These are phyloP conservation scores for Orchestia grillus DNA, from an alignment of 1,140 invertebrate species.

Conservation along the genomic window DNA sequence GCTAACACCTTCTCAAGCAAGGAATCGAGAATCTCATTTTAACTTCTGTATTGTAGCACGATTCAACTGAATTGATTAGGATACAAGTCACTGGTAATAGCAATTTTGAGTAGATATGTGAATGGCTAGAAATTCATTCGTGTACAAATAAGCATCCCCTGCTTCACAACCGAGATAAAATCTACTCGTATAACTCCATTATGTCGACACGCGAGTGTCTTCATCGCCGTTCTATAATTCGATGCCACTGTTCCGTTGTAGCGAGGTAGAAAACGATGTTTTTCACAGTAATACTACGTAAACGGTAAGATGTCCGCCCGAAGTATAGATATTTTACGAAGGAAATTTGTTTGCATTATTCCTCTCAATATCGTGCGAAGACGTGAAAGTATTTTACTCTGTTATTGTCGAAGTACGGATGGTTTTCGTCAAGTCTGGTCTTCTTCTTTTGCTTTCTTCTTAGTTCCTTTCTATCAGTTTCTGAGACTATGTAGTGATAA, in stretches of 20 bases:
- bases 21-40: background rate
- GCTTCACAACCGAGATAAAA: background rate
- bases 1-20: background rate
- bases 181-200: background rate
- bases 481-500: background rate
- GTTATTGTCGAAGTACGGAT: no score
- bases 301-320: slow-evolving; percentile 28
- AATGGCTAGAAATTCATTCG: background rate
- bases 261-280: background rate
- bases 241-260: background rate
- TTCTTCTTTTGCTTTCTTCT: background rate
- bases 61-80: background rate
- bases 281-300: slow-evolving; percentile 2
- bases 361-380: background rate
- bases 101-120: background rate
- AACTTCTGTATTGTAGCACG: background rate
- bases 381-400: no score
- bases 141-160: background rate
- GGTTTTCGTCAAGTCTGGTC: background rate
- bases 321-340: slow-evolving; percentile 42
- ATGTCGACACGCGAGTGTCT: background rate
- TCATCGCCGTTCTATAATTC: background rate
- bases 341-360: background rate
- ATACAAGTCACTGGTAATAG: background rate
- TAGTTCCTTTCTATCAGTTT: background rate